Base-by-base conservation (phyloP, 2,113 vertebrate genomes). In the Rhea americana region DNA sequence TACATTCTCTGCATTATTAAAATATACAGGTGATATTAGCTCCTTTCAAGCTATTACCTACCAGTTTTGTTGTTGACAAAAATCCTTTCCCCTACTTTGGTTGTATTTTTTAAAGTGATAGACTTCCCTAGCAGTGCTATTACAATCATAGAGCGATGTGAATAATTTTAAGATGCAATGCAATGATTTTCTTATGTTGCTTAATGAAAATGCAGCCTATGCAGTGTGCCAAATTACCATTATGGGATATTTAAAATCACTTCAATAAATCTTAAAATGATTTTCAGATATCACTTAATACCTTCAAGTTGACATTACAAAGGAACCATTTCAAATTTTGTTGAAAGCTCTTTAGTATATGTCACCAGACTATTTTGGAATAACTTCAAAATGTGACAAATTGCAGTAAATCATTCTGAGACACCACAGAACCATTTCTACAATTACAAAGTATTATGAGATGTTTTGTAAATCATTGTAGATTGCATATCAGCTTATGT, bases 281-380 rank as follows among this genome's bases (percentile, higher is more conserved):
- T 97, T 97, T 98, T 97, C 92, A 97, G 96, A 94, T 97, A 97
- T 96, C 94, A 95, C 73, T 97, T 97, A 95, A 96, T 97, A 90
- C 67, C 37, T 97, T 95, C 67, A 81, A 96, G 94, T 96, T 97
- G 95, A 97, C 94, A 97, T 97, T 97, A 97, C 84, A 97, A 97
- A 98, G 97, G 93, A 97, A 97, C 68, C 93, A 96, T 97, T 97
- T 96, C 86, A 89, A 85, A 96, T 97, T 97, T 95, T 93, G 94
- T 55, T 96, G 95, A 97, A 96, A 97, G 84, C 91, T 97, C 93
- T 97, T 97, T 94, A 97, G 95, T 96, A 94, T 70, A 91, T 96
- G 97, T 96, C 96, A 98, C 90, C 74, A 95, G 78, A 91, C 59
- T 92, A 77, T 96, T 97, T 95, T 96, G 95, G 93, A 98, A 94